Evolutionary conservation across 2,113 vertebrate genomes (phyloP), one percentile per base, ranked within the genome.

Genomic region (Ictalurus punctatus): DNA sequence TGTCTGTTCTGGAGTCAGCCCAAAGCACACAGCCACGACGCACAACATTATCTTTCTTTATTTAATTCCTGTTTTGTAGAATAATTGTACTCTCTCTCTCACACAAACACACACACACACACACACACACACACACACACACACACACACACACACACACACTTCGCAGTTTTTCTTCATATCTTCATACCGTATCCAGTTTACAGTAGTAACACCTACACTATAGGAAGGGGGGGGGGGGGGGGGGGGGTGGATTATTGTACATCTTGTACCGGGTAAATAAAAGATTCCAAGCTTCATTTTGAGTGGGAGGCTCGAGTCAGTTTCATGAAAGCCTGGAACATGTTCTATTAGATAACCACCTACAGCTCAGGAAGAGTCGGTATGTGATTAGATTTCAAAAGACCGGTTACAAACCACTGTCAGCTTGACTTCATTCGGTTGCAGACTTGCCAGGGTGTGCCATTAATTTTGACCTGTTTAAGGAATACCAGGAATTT

Each of bases 161-260:
- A 44, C 44, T 52, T 27, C 25, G 56, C 48, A 80, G 54, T 58
- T 81, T 30, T 54, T 79, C 10, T 30, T 30, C 79, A 58, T 30
- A 19, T 21, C 54, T 58, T 19, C 3, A 21, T 21, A 82, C 54
- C 52, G 34, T 59, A 1, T 30, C 6, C 54, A 23, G 8, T 21
- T 48, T 48, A 48, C 44, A 48, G 21, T 59, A 82, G n/a, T 82
- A 82, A 82, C 79, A 82, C 79, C 79, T 82, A 82, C 79, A 82
- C 54, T 7, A 81, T 16, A 48, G 44, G n/a, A n/a, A 1, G 8
- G 48, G 48, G 48, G 48, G 8, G 48, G 44, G 44, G 44, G 44
- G 3, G 6, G 44, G 44, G 44, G 44, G 2, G 54, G n/a, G 16
- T 12, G 30, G 30, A 17, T 17, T 0, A n/a, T 34, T 82, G 79